phyloP scores from a whole-genome alignment of 2,797 vertebrate genomes.

The Crenuchus spilurus region DNA sequence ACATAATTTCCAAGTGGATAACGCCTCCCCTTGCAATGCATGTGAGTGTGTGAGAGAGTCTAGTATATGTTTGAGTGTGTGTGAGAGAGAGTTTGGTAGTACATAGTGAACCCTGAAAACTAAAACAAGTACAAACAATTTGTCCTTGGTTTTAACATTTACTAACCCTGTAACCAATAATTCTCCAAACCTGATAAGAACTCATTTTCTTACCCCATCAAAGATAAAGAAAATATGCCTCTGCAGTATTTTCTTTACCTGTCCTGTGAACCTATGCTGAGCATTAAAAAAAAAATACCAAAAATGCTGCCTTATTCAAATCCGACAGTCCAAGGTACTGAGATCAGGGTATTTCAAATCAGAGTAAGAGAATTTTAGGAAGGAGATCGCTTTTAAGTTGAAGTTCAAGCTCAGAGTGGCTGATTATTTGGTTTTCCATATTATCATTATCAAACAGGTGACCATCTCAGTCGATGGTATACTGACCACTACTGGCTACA shows the following conservation, averaged over 20 bases:
- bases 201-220: conserved; percentile 85
- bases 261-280: conserved; percentile 77
- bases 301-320: conserved; percentile 74
- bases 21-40: conserved; percentile 76
- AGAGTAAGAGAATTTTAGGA: conserved; percentile 41
- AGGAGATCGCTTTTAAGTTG: conserved; percentile 33
- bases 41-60: conserved; percentile 59
- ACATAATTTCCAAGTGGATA: conserved; percentile 78
- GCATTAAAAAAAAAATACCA: conserved; percentile 54
- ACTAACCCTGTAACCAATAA: conserved; percentile 81
- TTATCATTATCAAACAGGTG: conserved; percentile 92
- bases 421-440: conserved; percentile 86
- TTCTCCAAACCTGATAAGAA: conserved; percentile 74
- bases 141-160: conserved; percentile 86
- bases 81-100: conserved; percentile 77
- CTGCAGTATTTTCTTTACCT: conserved; percentile 84
- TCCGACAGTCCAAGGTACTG: conserved; percentile 63
- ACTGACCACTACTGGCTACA: conserved; percentile 98
- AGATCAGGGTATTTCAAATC: conserved; percentile 46
- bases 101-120: conserved; percentile 74
- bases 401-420: conserved; percentile 34
- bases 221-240: conserved; percentile 87
- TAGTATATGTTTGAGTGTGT: conserved; percentile 53
- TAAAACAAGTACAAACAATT: conserved; percentile 81
- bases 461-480: conserved; percentile 99